Evolutionary conservation across 1,140 invertebrate species (phyloP), one percentile per base, ranked within the genome.

Genomic region (Subanguina moxae): DNA sequence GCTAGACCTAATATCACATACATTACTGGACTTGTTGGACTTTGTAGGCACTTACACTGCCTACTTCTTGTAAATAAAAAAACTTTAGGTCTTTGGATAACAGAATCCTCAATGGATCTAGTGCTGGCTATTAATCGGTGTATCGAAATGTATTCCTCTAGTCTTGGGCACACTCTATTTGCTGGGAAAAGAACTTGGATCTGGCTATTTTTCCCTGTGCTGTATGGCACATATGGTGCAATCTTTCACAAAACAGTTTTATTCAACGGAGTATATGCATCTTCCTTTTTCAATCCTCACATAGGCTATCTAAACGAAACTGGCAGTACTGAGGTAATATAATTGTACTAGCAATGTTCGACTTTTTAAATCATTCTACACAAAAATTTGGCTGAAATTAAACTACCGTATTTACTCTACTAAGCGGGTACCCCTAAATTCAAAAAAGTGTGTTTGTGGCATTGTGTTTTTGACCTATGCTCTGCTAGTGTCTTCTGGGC

Each of bases 281-380:
- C 68, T 15, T 68, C 62, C 68, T 77, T 77, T 64, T 80, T 77
- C 43, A 61, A 80, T 64, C 76, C 76, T 1, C 77, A 77, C 28
- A 64, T 77, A 38, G 78, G 78, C 0, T 76, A 67, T 58, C 17
- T 52, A 17, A 67, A 64, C 27, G 59, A 65, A 21, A 57, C 46
- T 56, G 63, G 52, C 23, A 30, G n/a, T 15, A 52, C 48, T 5
- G 48, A 52, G n/a, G 48, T 52, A 15, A 52, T 19, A 52, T 7
- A 3, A 7, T 52, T 25, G 17, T 52, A 7, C n/a, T 52, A 52
- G 32, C 3, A 3, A 3, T 38, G 32, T 11, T 38, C 3, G 32
- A 5, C 11, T 38, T 38, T 38, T 38, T 38, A n/a, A n/a, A n/a
- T n/a, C n/a, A n/a, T n/a, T n/a, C n/a, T n/a, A n/a, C n/a, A n/a